These are phyloP conservation scores for Neodiprion lecontei DNA, from an alignment of 1,140 invertebrate genomes.

Conservation along the genomic window DNA sequence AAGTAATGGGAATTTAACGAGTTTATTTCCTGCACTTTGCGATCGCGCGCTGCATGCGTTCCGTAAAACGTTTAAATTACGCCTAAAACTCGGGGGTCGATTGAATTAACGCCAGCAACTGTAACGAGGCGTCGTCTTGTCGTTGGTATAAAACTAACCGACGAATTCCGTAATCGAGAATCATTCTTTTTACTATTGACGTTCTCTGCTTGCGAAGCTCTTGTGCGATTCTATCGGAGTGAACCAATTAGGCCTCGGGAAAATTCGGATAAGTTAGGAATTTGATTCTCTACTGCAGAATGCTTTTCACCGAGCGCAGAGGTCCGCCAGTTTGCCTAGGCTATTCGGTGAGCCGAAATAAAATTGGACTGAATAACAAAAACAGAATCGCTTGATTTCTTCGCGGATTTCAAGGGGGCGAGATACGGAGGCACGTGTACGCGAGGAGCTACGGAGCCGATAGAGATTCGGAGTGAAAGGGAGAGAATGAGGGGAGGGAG, in stretches of 20 bases:
- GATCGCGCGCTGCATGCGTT: background rate
- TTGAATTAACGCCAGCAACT: constrained; percentile 3
- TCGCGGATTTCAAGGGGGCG: too few relatives aligned
- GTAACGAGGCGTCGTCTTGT: background rate
- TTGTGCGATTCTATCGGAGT: too few relatives aligned
- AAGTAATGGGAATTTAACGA: constrained; percentile 7
- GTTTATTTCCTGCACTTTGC: background rate
- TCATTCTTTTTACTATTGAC: too few relatives aligned
- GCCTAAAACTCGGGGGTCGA: background rate
- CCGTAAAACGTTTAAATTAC: background rate
- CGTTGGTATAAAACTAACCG: background rate
- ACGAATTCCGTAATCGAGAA: too few relatives aligned
- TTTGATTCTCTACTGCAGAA: too few relatives aligned
- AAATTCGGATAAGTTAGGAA: too few relatives aligned
- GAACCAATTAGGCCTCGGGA: too few relatives aligned
- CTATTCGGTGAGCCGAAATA: background rate
- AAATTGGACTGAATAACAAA: background rate
- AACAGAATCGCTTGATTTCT: background rate
- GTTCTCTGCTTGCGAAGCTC: too few relatives aligned
- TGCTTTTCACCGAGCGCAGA: too few relatives aligned
- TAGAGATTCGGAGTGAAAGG: constrained; percentile 16
- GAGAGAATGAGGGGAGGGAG: constrained; percentile 19
- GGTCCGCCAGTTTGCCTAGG: too few relatives aligned
- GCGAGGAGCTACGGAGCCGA: background rate
- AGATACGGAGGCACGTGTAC: background rate